phyloP scores from a whole-genome alignment of 2,888 invertebrate genomes.

The Hirtodrosophila alboralis region DNA sequence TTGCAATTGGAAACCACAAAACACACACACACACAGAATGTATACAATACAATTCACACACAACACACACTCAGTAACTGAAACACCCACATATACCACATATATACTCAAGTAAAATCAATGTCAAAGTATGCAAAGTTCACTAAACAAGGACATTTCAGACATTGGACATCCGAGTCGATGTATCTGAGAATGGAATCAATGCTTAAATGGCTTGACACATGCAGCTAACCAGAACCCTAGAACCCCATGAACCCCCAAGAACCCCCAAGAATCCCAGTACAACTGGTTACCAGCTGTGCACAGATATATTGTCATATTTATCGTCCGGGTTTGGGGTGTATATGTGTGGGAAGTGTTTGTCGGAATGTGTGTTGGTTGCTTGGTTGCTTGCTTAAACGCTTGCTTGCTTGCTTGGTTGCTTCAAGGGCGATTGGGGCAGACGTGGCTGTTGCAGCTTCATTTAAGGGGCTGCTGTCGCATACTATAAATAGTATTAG shows the following conservation, averaged over 20 bases:
- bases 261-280: conserved; percentile 6
- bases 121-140: conserved; percentile 70
- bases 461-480: conserved; percentile 31
- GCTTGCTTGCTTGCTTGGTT: neutral
- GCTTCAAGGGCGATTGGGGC: conserved; percentile 47
- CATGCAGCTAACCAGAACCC: conserved; percentile 46
- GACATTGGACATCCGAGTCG: conserved; percentile 22
- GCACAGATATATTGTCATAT: conserved; percentile 12
- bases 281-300: conserved; percentile 76
- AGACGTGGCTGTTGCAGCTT: conserved; percentile 19
- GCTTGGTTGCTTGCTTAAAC: no score
- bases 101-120: conserved; percentile 63
- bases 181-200: conserved; percentile 26
- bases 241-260: no score
- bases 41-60: no score
- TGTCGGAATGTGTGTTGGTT: conserved; percentile 16
- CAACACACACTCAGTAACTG: conserved; percentile 2
- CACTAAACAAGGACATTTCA: conserved; percentile 65
- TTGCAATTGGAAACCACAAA: conserved; percentile 47
- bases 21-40: conserved; percentile 12
- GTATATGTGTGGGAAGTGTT: conserved; percentile 43
- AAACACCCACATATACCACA: conserved; percentile 21
- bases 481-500: conserved; percentile 43
- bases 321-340: conserved; percentile 14
- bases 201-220: conserved; percentile 65